phyloP scores from a whole-genome alignment of 92 coral and sea anemone species.

The Actinernus sp. region DNA sequence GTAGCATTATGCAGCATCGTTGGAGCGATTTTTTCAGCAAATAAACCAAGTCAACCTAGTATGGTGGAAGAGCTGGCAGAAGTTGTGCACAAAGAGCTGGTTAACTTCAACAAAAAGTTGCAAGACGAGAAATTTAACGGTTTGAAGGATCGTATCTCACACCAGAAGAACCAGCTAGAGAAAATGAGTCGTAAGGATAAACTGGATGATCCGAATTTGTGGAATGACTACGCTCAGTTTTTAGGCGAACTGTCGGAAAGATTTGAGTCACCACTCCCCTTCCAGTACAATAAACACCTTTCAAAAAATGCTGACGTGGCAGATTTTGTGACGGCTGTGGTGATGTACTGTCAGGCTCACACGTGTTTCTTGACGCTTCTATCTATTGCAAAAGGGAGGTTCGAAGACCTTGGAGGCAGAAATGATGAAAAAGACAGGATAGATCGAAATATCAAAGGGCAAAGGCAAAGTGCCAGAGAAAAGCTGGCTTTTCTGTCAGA shows the following conservation, averaged over 20 bases:
- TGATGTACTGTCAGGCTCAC: slow-evolving; percentile 30
- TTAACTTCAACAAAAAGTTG: slow-evolving; percentile 17
- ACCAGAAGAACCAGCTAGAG: slow-evolving; percentile 5
- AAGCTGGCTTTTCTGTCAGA: slow-evolving; percentile 38
- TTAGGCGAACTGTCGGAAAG: no score
- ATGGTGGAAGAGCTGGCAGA: slow-evolving; percentile 17
- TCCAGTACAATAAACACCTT: slow-evolving; percentile 5
- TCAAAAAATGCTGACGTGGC: slow-evolving; percentile 14
- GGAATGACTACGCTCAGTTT: no score
- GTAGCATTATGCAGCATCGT: slow-evolving; percentile 32
- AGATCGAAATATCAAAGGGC: slow-evolving; percentile 15
- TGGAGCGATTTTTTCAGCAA: slow-evolving; percentile 31
- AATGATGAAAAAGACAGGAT: not conserved
- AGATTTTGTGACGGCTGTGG: slow-evolving; percentile 37
- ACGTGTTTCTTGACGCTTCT: slow-evolving; percentile 46
- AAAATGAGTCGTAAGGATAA: slow-evolving; percentile 10
- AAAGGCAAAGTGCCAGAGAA: not conserved
- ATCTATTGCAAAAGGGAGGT: slow-evolving; percentile 6
- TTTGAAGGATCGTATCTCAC: slow-evolving; percentile 7
- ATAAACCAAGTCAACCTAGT: slow-evolving; percentile 21
- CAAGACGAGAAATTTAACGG: slow-evolving; percentile 2
- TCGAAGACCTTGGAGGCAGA: slow-evolving; percentile 6
- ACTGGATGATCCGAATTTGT: slow-evolving; percentile 6
- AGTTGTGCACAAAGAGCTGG: slow-evolving; percentile 14
- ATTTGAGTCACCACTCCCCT: no score